Percentiles rank a stretch among this genome's conserved stretches.
Evolutionary conservation across 2,113 vertebrate genomes (phyloP).

Genomic region (Sturnira hondurensis): DNA sequence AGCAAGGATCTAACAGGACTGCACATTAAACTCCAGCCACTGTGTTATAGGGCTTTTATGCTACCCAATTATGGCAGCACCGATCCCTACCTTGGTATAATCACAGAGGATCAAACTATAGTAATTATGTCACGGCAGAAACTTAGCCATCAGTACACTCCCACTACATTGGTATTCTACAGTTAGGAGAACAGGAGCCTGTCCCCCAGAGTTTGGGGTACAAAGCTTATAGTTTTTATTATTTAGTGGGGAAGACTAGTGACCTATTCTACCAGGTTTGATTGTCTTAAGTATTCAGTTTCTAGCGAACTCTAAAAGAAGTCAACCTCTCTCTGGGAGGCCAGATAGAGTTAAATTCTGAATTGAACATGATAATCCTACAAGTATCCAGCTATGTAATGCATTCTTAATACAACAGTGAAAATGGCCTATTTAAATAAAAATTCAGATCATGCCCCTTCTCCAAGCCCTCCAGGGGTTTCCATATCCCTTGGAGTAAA

Average conservation of each 20-base stretch:
- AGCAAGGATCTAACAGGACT: neutral
- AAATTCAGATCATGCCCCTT: neutral
- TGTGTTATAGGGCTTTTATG: neutral
- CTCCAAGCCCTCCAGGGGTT: neutral
- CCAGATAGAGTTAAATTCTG: neutral
- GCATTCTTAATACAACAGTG: neutral
- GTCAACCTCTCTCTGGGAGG: neutral
- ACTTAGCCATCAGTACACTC: neutral
- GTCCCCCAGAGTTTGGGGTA: neutral
- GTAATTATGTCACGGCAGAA: neutral
- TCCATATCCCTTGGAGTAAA: neutral
- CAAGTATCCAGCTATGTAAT: neutral
- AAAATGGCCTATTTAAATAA: neutral
- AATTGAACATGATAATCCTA: neutral
- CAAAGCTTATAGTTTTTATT: neutral
- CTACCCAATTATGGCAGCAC: neutral
- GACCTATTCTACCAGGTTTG: neutral
- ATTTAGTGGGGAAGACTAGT: neutral
- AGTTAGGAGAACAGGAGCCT: neutral
- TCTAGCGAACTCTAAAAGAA: neutral
- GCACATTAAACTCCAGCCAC: neutral
- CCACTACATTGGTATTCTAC: neutral
- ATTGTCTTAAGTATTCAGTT: neutral
- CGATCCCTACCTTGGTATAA: neutral
- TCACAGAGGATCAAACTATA: neutral